Evolutionary conservation across 2,888 invertebrate genomes (phyloP).

Genomic region (Xestia rhomboidea): DNA sequence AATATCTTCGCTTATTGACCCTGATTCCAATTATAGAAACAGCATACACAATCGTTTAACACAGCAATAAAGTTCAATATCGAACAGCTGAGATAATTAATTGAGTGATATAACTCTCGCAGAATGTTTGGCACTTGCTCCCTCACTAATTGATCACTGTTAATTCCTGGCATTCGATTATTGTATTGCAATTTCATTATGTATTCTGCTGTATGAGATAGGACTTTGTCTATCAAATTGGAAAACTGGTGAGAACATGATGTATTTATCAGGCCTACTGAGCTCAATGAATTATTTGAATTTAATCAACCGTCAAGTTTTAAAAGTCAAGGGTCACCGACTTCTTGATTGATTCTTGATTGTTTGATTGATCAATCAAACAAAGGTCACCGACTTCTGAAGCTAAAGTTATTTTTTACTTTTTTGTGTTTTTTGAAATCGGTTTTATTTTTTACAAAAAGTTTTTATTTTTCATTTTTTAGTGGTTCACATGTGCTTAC

Average conservation of each 20-base stretch:
- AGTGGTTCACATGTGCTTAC: no score
- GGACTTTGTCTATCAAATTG: neutral
- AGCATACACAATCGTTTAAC: neutral
- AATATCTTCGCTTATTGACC: no score
- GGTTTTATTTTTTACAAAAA: no score
- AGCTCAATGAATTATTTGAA: neutral
- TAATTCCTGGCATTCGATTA: conserved; percentile 32
- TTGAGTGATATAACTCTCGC: neutral
- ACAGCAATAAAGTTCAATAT: neutral
- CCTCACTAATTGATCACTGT: conserved; percentile 26
- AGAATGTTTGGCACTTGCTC: conserved; percentile 14
- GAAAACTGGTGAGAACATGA: neutral
- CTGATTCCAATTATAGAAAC: no score
- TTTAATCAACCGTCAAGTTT: neutral
- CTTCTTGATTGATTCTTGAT: no score
- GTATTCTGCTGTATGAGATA: neutral
- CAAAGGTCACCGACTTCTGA: no score
- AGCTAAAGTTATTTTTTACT: no score
- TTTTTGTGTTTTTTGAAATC: no score
- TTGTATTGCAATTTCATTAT: conserved; percentile 11
- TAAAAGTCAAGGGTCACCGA: no score
- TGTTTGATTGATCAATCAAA: no score
- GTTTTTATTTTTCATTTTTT: no score
- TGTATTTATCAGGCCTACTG: no score
- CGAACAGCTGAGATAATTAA: neutral